phyloP scores from a whole-genome alignment of 1,140 invertebrate species.

The Samia ricini region DNA sequence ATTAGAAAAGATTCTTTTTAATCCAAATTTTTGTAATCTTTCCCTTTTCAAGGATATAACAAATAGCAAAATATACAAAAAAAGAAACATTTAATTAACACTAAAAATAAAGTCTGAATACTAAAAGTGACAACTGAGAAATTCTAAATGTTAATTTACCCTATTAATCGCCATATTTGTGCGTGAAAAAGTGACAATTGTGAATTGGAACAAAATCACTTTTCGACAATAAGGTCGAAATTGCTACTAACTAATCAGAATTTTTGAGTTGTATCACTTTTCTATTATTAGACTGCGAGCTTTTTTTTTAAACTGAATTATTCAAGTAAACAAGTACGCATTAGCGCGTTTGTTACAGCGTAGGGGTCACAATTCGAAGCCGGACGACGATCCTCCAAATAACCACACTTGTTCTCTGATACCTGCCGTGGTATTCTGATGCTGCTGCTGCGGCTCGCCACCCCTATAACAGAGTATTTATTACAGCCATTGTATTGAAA shows the following conservation, averaged over 20 bases:
- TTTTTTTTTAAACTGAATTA: background rate
- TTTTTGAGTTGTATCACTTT: background rate
- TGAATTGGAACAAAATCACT: too few relatives aligned
- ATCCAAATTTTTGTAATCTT: too few relatives aligned
- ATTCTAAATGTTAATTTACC: too few relatives aligned
- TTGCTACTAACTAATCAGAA: background rate
- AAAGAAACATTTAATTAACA: background rate
- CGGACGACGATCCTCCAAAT: conserved; percentile 95
- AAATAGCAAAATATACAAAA: background rate
- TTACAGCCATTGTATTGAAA: background rate
- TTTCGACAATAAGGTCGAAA: too few relatives aligned
- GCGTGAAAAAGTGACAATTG: too few relatives aligned
- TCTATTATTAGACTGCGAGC: background rate
- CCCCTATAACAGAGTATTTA: conserved; percentile 66
- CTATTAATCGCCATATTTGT: too few relatives aligned
- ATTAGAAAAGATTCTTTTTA: background rate
- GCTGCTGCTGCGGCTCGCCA: conserved; percentile 88
- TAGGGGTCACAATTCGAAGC: conserved; percentile 97
- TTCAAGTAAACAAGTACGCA: conserved; percentile 60
- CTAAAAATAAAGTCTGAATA: too few relatives aligned
- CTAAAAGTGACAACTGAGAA: too few relatives aligned
- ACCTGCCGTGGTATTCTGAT: conserved; percentile 89
- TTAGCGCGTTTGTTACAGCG: conserved; percentile 84
- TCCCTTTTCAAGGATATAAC: background rate
- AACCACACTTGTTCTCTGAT: conserved; percentile 93